These are phyloP conservation scores for Hippocampus zosterae DNA, from an alignment of 2,113 vertebrate genomes.

Conservation along the genomic window DNA sequence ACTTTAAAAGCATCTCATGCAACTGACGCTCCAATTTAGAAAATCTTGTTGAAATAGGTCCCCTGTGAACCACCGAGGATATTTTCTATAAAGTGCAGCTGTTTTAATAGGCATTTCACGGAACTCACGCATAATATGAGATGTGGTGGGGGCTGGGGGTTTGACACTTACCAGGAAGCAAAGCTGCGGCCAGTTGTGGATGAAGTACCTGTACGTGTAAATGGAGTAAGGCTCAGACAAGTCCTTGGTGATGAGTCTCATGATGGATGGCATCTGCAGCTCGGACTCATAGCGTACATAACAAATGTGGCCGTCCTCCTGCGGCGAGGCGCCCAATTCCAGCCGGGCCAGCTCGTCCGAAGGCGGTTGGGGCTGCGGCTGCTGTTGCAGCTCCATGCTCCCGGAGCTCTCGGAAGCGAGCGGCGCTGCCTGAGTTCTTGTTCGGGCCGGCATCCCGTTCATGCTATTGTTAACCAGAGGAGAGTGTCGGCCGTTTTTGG, in stretches of 20 bases:
- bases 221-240: slow-evolving; percentile 99
- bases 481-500: slow-evolving; percentile 70
- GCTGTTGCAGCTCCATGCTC: slow-evolving; percentile 39
- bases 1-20: background rate
- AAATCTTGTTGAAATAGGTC: background rate
- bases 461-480: slow-evolving; percentile 62
- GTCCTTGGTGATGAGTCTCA: slow-evolving; percentile 99
- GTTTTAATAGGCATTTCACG: background rate
- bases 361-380: slow-evolving; percentile 63
- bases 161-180: slow-evolving; percentile 97
- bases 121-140: background rate
- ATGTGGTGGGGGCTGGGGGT: background rate
- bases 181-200: slow-evolving; percentile 99
- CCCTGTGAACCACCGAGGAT: background rate
- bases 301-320: slow-evolving; percentile 79
- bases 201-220: slow-evolving; percentile 99
- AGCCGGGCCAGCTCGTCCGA: slow-evolving; percentile 73
- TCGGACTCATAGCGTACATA: slow-evolving; percentile 98
- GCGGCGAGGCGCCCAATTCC: slow-evolving; percentile 51
- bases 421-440: slow-evolving; percentile 48
- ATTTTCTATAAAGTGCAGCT: background rate
- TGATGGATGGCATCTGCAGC: slow-evolving; percentile 99
- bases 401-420: slow-evolving; percentile 60
- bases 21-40: background rate
- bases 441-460: slow-evolving; percentile 61